These are phyloP conservation scores for Phoxinus dragarum DNA, from an alignment of 2,797 vertebrate species.

Conservation along the genomic window DNA sequence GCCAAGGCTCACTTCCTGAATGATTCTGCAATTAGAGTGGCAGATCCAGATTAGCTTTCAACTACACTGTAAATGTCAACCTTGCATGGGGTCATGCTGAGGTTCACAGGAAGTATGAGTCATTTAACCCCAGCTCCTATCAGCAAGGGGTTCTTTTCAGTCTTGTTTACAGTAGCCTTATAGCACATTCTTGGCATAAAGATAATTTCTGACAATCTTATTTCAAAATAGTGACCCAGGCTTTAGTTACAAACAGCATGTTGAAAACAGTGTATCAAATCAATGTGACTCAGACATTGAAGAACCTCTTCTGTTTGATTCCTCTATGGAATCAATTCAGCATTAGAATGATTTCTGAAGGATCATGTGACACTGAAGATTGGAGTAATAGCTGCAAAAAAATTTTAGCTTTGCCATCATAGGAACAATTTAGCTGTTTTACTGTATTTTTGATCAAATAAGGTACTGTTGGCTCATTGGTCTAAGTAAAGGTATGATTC, in stretches of 20 bases:
- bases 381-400: background rate
- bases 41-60: slow-evolving; percentile 59
- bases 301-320: background rate
- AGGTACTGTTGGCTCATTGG: background rate
- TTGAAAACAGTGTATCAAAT: background rate
- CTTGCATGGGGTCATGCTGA: slow-evolving; percentile 36
- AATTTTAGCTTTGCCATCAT: background rate
- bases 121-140: slow-evolving; percentile 29
- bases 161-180: background rate
- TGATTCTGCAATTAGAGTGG: slow-evolving; percentile 60
- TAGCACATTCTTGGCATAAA: slow-evolving; percentile 6
- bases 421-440: background rate
- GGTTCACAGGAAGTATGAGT: slow-evolving; percentile 29
- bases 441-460: background rate
- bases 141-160: slow-evolving; percentile 10
- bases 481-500: slow-evolving; percentile 2
- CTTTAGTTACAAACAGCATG: background rate
- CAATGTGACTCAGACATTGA: background rate
- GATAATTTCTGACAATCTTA: slow-evolving; percentile 9
- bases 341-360: background rate
- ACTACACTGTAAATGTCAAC: slow-evolving; percentile 65
- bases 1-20: slow-evolving; percentile 62
- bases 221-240: background rate
- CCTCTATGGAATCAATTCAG: background rate
- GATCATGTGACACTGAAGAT: background rate